Conservation (phyloP, 2,113 vertebrate species). For the Phylloscopus trochiloides region DNA sequence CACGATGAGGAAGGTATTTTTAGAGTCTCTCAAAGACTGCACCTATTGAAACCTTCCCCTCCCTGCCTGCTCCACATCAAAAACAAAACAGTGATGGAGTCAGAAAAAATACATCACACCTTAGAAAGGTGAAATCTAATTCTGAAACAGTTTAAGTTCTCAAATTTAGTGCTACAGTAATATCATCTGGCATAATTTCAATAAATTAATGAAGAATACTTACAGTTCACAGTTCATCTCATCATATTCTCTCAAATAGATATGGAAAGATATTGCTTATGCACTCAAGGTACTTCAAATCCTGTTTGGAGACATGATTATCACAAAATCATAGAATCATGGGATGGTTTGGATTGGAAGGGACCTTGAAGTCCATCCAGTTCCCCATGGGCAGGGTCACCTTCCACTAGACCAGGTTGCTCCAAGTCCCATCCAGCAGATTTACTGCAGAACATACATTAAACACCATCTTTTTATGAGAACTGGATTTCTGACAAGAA, state of each 20-base stretch:
- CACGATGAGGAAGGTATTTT: not conserved
- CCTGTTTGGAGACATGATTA: not conserved
- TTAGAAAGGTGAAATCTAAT: not conserved
- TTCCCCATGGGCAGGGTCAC: not conserved
- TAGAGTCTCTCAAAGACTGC: not conserved
- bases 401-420: not conserved
- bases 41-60: not conserved
- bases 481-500: not conserved
- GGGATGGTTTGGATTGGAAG: not conserved
- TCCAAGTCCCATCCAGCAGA: not conserved
- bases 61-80: rapidly evolving
- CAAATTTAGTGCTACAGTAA: not conserved
- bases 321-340: not conserved
- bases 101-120: not conserved
- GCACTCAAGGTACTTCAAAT: not conserved
- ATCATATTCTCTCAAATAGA: not conserved
- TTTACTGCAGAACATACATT: not conserved
- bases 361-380: not conserved
- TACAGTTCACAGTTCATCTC: not conserved
- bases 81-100: not conserved
- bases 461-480: not conserved
- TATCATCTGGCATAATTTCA: not conserved
- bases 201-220: not conserved
- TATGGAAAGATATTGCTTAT: not conserved
- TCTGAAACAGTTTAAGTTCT: not conserved